phyloP scores from a whole-genome alignment of 2,113 vertebrate species.

The Eubucco bourcierii region DNA sequence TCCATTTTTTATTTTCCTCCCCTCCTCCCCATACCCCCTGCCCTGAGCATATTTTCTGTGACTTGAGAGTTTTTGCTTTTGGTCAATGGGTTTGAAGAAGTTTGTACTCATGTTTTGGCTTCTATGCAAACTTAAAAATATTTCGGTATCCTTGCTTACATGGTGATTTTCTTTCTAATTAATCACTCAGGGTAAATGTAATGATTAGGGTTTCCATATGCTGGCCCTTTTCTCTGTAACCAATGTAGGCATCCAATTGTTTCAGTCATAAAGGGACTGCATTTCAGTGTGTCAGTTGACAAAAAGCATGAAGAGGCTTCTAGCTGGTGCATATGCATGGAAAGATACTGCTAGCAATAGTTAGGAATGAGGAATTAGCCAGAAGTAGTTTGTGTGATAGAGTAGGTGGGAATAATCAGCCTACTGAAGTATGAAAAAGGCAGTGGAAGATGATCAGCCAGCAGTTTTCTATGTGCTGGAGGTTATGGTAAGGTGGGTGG shows the following conservation, averaged over 20 bases:
- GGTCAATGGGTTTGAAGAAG: not conserved
- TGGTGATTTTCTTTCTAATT: not conserved
- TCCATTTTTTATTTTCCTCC: not conserved
- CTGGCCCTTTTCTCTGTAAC: not conserved
- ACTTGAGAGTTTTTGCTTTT: not conserved
- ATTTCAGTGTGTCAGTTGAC: not conserved
- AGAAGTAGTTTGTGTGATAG: not conserved
- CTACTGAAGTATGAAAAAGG: not conserved
- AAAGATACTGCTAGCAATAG: not conserved
- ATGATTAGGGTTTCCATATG: fast-evolving
- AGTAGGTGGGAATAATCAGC: slow-evolving; percentile 18
- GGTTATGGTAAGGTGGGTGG: slow-evolving; percentile 2
- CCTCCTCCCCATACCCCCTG: too few relatives aligned
- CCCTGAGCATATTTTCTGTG: not conserved
- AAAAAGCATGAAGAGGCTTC: not conserved
- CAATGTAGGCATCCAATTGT: not conserved
- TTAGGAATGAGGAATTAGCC: not conserved
- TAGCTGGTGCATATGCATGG: not conserved
- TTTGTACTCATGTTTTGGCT: not conserved
- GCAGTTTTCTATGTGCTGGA: not conserved
- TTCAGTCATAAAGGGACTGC: not conserved
- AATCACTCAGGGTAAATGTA: not conserved
- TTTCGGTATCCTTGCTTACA: not conserved
- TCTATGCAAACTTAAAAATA: not conserved
- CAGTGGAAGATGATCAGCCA: not conserved